Percentiles rank a stretch among this genome's conserved stretches.
Evolutionary conservation across 2,797 vertebrate genomes (phyloP).

Genomic region (Bovichtus variegatus): DNA sequence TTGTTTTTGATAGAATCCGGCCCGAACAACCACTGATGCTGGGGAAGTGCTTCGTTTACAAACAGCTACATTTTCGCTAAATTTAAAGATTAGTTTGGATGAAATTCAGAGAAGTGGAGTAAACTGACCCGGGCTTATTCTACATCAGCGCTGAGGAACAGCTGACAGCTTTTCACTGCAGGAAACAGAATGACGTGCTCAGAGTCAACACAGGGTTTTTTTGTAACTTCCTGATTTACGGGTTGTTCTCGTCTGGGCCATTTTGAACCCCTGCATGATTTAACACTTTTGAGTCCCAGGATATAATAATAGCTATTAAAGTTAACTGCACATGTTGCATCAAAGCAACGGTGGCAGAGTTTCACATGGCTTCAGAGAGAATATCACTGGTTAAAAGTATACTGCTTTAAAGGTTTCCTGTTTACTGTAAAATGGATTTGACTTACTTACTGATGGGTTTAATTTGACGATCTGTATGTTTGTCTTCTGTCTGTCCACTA

Average conservation of each 20-base stretch:
- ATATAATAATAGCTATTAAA: slow-evolving; percentile 24
- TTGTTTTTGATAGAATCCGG: neutral
- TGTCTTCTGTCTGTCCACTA: neutral
- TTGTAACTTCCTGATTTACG: slow-evolving; percentile 13
- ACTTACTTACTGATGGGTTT: neutral
- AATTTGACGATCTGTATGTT: neutral
- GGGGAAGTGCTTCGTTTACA: neutral
- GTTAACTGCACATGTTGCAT: slow-evolving; percentile 11
- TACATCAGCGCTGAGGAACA: no score
- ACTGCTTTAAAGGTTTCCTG: neutral
- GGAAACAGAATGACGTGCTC: slow-evolving; percentile 12
- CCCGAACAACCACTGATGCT: neutral
- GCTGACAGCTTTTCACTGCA: slow-evolving; percentile 5
- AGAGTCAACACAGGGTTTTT: neutral
- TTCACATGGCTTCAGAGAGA: neutral
- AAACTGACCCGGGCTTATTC: neutral
- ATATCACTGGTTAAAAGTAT: neutral
- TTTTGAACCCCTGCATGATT: slow-evolving; percentile 44
- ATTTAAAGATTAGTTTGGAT: slow-evolving; percentile 17
- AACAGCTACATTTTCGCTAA: slow-evolving; percentile 31
- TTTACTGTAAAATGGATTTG: neutral
- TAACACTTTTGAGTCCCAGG: slow-evolving; percentile 20
- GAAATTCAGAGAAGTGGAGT: neutral
- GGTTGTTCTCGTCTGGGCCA: slow-evolving; percentile 9
- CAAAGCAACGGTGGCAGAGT: slow-evolving; percentile 1